Evolutionary conservation across 2,888 invertebrate genomes (phyloP), one percentile per base, ranked within the genome.

Genomic region (Eilema sororculum): DNA sequence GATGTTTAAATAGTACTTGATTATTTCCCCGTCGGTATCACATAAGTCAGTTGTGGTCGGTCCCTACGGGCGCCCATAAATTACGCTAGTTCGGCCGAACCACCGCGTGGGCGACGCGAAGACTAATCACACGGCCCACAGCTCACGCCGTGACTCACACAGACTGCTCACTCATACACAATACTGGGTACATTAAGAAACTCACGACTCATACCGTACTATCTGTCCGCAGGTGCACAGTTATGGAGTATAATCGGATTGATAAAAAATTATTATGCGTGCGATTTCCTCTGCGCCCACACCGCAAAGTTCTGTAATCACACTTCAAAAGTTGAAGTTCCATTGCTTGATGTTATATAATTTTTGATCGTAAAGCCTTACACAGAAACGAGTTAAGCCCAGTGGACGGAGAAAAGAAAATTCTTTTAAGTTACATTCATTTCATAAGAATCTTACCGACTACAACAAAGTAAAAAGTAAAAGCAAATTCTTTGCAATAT

Each of bases 401-500:
- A 62, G 20, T 25, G 41, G 41, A 24, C 25, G 37, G 24, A 20
- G 16, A 20, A 56, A 67, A 56, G 20, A 56, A 56, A 57, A 33
- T 37, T 24, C 33, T 24, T 57, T 57, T 13, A 68, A 12, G 56
- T 25, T 57, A 57, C 56, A 33, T 62, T 68, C 52, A 58, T 59
- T 64, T 30, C 41, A 64, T 58, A 59, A 68, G 46, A 58, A 68
- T 41, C 20, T 68, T 57, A 57, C 57, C 57, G 62, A 58, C 57
- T 30, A 10, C 33, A 64, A 64, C 64, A 64, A 69, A 69, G 68
- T 59, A 59, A 59, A 63, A 41, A 52, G 52, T n/a, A 52, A n/a
- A 52, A 52, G 37, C 22, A 58, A 63, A 33, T 63, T 63, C 37
- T 63, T 63, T 68, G 57, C 63, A 69, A 59, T 69, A 59, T 69